A percentile compares a stretch with the other conserved stretches of the same genome.
Conservation (phyloP, 2,797 vertebrate species). For the Anas bernieri region DNA sequence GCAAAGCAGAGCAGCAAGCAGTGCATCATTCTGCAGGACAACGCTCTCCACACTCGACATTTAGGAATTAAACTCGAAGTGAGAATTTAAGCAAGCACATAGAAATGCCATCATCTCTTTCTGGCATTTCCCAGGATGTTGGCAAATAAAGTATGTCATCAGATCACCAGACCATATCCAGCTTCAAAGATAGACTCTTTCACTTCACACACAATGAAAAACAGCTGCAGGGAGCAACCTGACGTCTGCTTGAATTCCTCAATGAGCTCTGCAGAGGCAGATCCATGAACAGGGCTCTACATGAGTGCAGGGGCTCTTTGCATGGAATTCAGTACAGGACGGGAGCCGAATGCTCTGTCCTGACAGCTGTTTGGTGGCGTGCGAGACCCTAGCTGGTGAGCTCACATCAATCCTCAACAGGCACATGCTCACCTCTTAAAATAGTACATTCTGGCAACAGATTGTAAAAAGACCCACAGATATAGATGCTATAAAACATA, state of each 20-base stretch:
- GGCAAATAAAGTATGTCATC: background rate
- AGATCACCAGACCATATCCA: background rate
- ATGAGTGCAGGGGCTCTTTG: background rate
- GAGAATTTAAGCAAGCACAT: background rate
- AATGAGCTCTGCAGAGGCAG: background rate
- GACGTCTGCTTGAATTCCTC: background rate
- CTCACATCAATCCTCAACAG: constrained; percentile 38
- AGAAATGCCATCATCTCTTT: background rate
- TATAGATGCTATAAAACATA: background rate
- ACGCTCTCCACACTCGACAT: background rate
- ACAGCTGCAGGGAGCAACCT: background rate
- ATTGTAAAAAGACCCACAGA: constrained; percentile 34
- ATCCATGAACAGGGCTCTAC: background rate
- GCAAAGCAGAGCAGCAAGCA: background rate
- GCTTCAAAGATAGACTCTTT: background rate
- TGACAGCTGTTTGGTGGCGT: constrained; percentile 34
- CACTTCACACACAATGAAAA: background rate
- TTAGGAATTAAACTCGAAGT: background rate
- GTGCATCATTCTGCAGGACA: background rate
- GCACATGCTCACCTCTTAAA: constrained; percentile 54
- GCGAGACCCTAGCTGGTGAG: background rate
- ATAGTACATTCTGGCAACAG: constrained; percentile 50
- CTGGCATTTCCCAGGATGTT: background rate
- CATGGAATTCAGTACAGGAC: background rate
- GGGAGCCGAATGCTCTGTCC: background rate